Evolutionary conservation across 2,888 invertebrate genomes (phyloP).

Genomic region (Colostygia pectinataria): DNA sequence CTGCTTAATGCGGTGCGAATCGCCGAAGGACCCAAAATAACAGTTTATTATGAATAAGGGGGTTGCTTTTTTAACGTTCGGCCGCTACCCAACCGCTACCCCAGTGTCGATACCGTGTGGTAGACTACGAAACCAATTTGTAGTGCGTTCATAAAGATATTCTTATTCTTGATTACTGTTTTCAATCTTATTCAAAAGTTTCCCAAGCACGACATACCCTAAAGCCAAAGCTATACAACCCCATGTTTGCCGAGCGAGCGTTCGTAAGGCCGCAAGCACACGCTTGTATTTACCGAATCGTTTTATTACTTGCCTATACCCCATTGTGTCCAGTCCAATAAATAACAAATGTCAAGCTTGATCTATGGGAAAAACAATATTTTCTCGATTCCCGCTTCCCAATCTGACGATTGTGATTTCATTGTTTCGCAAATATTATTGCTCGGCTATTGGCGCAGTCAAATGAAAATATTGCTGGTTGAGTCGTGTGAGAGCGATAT

Average conservation of each 20-base stretch:
- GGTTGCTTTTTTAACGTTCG: no score
- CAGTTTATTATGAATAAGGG: no score
- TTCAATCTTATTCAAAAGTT: neutral
- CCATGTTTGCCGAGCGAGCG: constrained; percentile 61
- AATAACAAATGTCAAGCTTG: constrained; percentile 29
- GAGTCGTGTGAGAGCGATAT: constrained; percentile 1
- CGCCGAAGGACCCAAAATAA: no score
- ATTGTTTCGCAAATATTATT: constrained; percentile 41
- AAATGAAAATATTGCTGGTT: constrained; percentile 15
- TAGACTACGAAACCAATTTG: no score
- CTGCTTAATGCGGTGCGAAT: no score
- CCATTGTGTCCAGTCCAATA: constrained; percentile 31
- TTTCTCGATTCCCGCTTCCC: constrained; percentile 39
- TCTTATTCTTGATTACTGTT: no score
- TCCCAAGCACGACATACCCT: constrained; percentile 11
- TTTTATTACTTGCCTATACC: constrained; percentile 27
- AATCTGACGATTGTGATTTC: constrained; percentile 23
- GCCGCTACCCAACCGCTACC: no score
- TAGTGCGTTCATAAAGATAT: no score
- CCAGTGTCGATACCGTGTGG: no score
- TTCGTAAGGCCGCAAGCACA: constrained; percentile 41
- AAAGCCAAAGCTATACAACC: constrained; percentile 27
- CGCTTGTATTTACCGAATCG: constrained; percentile 30
- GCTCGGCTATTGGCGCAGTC: constrained; percentile 26
- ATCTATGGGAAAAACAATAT: constrained; percentile 49